These are phyloP conservation scores for Lithophane ornitopus DNA, from an alignment of 2,888 invertebrate species.

Conservation along the genomic window DNA sequence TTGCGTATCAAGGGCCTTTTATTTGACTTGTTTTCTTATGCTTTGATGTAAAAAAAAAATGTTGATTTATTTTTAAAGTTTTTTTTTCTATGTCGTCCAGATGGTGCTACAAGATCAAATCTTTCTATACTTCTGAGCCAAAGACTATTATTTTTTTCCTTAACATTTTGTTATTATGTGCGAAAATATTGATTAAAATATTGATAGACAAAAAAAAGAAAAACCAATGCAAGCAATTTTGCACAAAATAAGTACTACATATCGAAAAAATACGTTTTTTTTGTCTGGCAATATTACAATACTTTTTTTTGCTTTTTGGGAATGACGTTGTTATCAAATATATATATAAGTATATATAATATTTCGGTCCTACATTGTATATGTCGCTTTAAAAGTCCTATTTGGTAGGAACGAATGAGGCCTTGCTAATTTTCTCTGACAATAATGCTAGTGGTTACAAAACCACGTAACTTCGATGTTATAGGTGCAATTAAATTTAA, in stretches of 20 bases:
- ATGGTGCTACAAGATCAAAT: constrained; percentile 88
- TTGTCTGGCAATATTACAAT: constrained; percentile 13
- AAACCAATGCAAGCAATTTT: constrained; percentile 18
- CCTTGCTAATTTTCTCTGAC: constrained; percentile 79
- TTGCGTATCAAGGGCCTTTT: constrained; percentile 24
- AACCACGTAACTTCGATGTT: constrained; percentile 82
- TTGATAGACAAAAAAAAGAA: constrained; percentile 23
- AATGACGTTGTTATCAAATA: constrained; percentile 39
- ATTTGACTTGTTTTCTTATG: constrained; percentile 47
- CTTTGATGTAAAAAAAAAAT: constrained; percentile 57
- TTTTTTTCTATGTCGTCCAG: constrained; percentile 78
- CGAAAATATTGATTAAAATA: constrained; percentile 41
- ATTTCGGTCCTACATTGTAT: constrained; percentile 63
- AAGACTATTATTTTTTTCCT: constrained; percentile 80
- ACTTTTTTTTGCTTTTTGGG: constrained; percentile 36
- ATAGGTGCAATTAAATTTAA: constrained; percentile 89
- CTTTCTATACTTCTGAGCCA: constrained; percentile 85
- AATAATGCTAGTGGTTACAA: constrained; percentile 79
- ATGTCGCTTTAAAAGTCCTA: constrained; percentile 72
- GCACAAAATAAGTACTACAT: constrained; percentile 27
- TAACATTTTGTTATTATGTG: constrained; percentile 54
- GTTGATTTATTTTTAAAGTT: constrained; percentile 64
- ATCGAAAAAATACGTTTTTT: background rate
- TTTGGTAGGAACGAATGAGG: constrained; percentile 72
- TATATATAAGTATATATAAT: constrained; percentile 31